Percentiles rank a stretch among this genome's conserved stretches.
These are phyloP conservation scores for Hemiprocne comata DNA, from an alignment of 2,113 vertebrate genomes.

Conservation along the genomic window DNA sequence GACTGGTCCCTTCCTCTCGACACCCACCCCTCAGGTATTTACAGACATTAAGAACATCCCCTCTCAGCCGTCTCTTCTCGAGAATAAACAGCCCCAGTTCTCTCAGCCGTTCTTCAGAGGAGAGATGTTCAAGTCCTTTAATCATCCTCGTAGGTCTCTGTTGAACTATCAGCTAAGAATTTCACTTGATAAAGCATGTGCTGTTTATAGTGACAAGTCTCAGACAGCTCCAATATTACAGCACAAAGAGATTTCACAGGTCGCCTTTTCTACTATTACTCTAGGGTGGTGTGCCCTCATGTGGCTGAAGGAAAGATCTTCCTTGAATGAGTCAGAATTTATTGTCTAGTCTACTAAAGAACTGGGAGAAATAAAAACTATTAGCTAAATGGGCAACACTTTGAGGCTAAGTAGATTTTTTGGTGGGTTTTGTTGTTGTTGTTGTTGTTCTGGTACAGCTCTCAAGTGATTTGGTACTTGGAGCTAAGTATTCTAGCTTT, in stretches of 20 bases:
- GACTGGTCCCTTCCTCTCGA: too few species aligned
- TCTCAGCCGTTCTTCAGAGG: too few species aligned
- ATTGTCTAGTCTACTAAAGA: neutral
- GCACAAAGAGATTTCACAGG: neutral
- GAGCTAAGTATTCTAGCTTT: neutral
- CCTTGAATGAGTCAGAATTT: neutral
- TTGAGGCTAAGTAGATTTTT: rapidly evolving
- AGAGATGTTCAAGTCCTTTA: too few species aligned
- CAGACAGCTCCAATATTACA: neutral
- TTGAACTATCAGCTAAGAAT: neutral
- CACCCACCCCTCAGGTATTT: too few species aligned
- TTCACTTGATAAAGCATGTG: neutral
- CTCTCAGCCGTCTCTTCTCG: too few species aligned
- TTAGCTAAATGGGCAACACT: neutral
- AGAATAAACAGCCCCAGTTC: too few species aligned
- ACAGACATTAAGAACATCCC: too few species aligned
- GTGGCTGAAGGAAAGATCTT: constrained; percentile 15
- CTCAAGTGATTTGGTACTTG: neutral
- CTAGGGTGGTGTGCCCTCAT: constrained; percentile 51
- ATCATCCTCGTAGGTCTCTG: too few species aligned
- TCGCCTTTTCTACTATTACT: neutral
- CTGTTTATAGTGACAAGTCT: neutral
- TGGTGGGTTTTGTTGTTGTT: rapidly evolving
- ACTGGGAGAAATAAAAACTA: neutral
- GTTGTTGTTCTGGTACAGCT: neutral